Base-by-base conservation (phyloP, 1,140 invertebrate species). In the Euglossa dilemma region DNA sequence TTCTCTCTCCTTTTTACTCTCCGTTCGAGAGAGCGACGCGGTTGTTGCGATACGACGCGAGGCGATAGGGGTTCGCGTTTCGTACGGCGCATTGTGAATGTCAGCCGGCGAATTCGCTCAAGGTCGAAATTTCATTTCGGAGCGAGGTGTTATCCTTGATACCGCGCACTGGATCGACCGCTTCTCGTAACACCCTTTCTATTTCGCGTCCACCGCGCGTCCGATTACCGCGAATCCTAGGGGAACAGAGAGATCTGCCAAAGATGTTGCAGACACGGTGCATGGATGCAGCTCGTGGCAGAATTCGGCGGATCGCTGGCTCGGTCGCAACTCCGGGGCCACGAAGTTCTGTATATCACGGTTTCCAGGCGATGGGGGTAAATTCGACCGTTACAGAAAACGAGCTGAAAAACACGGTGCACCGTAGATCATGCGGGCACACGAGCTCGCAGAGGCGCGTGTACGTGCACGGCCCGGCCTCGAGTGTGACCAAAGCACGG, bases 301-400 rank as follows among this genome's bases (percentile, higher is more conserved):
- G 28, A 3, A 23, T 6, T 36, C 4, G 1, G 36, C 36, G 36
- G 28, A 43, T 43, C 43, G 52, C 28, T 52, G 6, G 36, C 45
- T n/a, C n/a, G n/a, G n/a, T n/a, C n/a, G n/a, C n/a, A n/a, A n/a
- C n/a, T n/a, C n/a, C n/a, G n/a, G n/a, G n/a, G 43, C 7, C 43
- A 28, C n/a, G 20, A n/a, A n/a, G n/a, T 25, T 59, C 11, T 45
- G 28, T 86, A 79, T 86, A 87, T 86, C 85, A 86, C 84, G 85
- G 70, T 82, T 36, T 66, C 84, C 63, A 69, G 76, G 25, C 47
- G 80, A 92, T 91, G 88, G 89, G 92, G 92, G 92, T 92, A 92
- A 89, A 90, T 91, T 92, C 78, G 92, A 93, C 92, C 92, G 92
- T 94, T 94, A 92, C 88, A 89, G 87, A 89, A 87, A 91, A 86